Percentiles rank a stretch among this genome's conserved stretches.
phyloP scores from a whole-genome alignment of 1,140 invertebrate genomes.

The Drosophila arawakana region DNA sequence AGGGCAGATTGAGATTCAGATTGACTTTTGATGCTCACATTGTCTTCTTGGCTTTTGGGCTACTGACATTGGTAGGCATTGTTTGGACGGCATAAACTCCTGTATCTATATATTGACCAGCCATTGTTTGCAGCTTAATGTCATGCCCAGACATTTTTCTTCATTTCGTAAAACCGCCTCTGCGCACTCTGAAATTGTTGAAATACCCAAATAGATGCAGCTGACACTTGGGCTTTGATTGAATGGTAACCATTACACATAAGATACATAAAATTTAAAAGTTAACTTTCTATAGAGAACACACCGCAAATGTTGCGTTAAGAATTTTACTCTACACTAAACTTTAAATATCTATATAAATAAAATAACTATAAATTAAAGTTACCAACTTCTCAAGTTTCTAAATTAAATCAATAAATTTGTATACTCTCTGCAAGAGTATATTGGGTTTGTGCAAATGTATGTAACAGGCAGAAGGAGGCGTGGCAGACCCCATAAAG shows the following conservation, averaged over 20 bases:
- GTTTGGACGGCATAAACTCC: constrained; percentile 55
- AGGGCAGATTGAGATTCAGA: constrained; percentile 23
- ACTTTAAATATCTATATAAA: no score
- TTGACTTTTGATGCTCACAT: constrained; percentile 44
- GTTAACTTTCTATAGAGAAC: constrained; percentile 10
- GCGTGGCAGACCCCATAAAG: no score
- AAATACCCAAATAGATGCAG: constrained; percentile 29
- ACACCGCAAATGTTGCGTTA: no score
- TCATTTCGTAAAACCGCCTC: constrained; percentile 33
- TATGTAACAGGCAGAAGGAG: no score
- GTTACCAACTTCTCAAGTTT: no score
- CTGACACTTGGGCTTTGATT: constrained; percentile 51
- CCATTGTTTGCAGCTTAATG: constrained; percentile 62
- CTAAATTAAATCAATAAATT: no score
- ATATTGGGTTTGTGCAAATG: no score
- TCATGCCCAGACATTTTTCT: constrained; percentile 50
- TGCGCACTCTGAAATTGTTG: constrained; percentile 29
- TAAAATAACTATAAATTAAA: no score
- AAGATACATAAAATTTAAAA: neutral
- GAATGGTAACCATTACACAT: constrained; percentile 43
- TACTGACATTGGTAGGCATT: constrained; percentile 44
- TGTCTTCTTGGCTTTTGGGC: constrained; percentile 52
- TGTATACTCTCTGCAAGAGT: no score
- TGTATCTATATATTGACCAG: constrained; percentile 42
- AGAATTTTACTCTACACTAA: no score